phyloP scores from a whole-genome alignment of 2,888 invertebrate genomes.

The Philonicus albiceps region DNA sequence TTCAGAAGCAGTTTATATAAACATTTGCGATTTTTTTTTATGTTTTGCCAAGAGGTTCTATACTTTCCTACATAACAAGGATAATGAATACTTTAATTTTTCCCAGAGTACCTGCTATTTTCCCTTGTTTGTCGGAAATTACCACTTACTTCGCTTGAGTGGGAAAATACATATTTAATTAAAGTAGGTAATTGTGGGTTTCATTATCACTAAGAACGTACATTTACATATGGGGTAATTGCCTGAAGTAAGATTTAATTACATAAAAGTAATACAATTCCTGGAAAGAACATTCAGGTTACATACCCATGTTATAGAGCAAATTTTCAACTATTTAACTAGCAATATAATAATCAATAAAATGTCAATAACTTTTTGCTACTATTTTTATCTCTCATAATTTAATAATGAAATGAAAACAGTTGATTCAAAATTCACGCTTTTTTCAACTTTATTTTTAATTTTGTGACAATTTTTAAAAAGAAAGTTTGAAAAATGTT shows the following conservation, averaged over 20 bases:
- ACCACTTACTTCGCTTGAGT: neutral
- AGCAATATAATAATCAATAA: no score
- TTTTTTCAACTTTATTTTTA: neutral
- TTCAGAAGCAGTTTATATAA: neutral
- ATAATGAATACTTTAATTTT: neutral
- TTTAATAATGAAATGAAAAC: neutral
- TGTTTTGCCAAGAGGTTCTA: neutral
- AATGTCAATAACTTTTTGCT: no score
- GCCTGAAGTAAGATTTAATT: neutral
- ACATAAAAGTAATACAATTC: neutral
- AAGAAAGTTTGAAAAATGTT: neutral
- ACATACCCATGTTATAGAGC: neutral
- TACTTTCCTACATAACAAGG: neutral
- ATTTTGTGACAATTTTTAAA: neutral
- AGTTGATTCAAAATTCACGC: neutral
- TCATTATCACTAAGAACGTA: neutral
- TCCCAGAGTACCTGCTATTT: neutral
- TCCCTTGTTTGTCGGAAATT: neutral
- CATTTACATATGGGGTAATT: neutral
- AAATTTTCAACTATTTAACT: neutral
- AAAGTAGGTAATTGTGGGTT: neutral
- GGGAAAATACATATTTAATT: neutral
- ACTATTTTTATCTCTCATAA: neutral
- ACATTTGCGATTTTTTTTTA: slow-evolving; percentile 18
- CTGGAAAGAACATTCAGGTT: neutral